These are phyloP conservation scores for Lutjanus erythropterus DNA, from an alignment of 2,113 vertebrate genomes.

Conservation along the genomic window DNA sequence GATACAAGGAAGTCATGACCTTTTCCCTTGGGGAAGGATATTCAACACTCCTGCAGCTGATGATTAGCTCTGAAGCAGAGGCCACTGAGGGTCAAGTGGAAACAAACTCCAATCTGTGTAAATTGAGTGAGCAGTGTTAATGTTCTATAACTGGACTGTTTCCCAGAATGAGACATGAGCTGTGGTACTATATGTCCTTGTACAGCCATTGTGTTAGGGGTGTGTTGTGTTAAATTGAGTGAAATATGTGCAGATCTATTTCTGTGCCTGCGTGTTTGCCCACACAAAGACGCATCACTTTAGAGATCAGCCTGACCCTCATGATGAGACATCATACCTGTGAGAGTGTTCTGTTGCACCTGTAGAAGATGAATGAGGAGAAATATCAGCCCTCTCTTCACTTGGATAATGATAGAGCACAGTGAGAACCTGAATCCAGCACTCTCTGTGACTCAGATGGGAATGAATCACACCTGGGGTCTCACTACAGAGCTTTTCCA, in stretches of 20 bases:
- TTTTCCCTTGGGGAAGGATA: neutral
- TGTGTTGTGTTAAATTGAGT: neutral
- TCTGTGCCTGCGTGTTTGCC: too few relatives aligned
- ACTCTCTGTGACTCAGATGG: slow-evolving; percentile 3
- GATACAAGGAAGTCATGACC: neutral
- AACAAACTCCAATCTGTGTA: slow-evolving; percentile 11
- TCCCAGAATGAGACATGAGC: slow-evolving; percentile 13
- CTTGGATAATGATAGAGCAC: neutral
- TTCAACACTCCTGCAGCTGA: neutral
- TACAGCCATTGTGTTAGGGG: neutral
- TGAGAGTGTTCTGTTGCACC: neutral
- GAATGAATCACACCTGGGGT: neutral
- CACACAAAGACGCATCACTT: neutral
- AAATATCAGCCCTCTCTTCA: neutral
- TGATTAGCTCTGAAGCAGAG: slow-evolving; percentile 6
- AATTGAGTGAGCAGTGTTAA: neutral
- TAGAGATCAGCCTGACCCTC: neutral
- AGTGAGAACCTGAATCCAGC: neutral
- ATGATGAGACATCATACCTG: neutral
- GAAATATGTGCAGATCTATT: neutral
- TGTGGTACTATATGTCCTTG: neutral
- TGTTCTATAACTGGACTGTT: neutral
- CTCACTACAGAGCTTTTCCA: neutral
- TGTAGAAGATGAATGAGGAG: neutral
- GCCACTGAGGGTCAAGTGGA: neutral